Base-by-base conservation (phyloP, 2,797 vertebrate genomes). In the Pseudochaenichthys georgianus region DNA sequence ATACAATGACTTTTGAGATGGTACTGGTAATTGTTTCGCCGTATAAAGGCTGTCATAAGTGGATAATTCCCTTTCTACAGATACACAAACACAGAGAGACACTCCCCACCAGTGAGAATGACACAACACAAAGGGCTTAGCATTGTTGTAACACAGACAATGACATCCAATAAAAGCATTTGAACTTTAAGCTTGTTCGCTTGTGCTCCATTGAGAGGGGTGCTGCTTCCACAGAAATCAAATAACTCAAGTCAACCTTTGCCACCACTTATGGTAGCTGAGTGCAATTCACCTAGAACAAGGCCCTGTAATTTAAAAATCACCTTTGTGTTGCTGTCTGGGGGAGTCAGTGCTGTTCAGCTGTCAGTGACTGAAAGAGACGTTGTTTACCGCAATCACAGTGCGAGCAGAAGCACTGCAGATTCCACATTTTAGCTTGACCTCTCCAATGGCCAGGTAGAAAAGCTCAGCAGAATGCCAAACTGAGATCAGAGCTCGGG, bases 251-350 rank as follows among this genome's bases (percentile, higher is more conserved):
- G 69, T 73, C 72, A 84, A 84, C 83, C 83, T 87, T 88, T 88
- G 78, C 72, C 72, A 69, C 71, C 77, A 77, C 81, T 85, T 50
- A 45, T 3, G 6, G 52, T n/a, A 16, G 55, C 64, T 57, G 63
- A 76, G 75, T 71, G 78, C 80, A 75, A 81, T 89, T 86, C 81
- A 84, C 64, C 76, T 70, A 53, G 55, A 83, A 81, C 68, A 66
- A 65, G 51, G 34, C 28, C 46, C 68, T 73, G 82, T 70, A 87
- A 92, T 93, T 91, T 88, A 86, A 77, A 87, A 90, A 88, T 89
- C 85, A 85, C 71, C 74, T 89, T 89, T 82, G 89, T 92, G 87
- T 88, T 73, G 78, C 67, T 81, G 46, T 88, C 81, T 80, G 80
- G 74, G 74, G 82, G 78, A 34, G 47, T 84, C 82, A 75, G 65